These are phyloP conservation scores for Cuniculus paca DNA, from an alignment of 2,797 vertebrate species.

Conservation along the genomic window DNA sequence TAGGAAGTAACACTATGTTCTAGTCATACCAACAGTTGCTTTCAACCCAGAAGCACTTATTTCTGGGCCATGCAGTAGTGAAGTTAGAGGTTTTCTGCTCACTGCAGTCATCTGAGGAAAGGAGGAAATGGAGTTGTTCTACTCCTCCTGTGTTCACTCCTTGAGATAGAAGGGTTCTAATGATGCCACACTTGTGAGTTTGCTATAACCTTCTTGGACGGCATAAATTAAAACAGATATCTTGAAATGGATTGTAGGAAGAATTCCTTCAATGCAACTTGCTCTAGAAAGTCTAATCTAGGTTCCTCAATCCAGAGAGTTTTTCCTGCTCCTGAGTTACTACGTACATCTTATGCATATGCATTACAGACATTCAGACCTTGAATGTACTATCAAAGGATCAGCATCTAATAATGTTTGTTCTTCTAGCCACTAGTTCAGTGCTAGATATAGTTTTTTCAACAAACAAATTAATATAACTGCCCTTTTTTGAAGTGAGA, in stretches of 20 bases:
- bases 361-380: neutral
- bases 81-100: neutral
- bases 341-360: neutral
- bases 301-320: neutral
- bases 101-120: neutral
- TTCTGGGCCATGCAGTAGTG: neutral
- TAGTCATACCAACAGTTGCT: neutral
- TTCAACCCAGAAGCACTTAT: neutral
- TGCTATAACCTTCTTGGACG: slow-evolving; percentile 6
- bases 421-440: neutral
- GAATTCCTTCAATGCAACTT: neutral
- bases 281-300: slow-evolving; percentile 1
- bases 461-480: neutral
- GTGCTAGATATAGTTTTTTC: neutral
- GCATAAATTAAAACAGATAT: slow-evolving; percentile 22
- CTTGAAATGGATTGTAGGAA: neutral
- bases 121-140: neutral
- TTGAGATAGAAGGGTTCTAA: neutral
- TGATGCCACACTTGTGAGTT: slow-evolving; percentile 1
- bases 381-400: neutral
- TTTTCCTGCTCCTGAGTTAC: neutral
- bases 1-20: neutral
- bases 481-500: neutral
- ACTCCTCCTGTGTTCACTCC: neutral
- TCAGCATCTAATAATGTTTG: neutral